Base-by-base conservation (phyloP, 2,797 vertebrate species). In the Scleropages formosus region DNA sequence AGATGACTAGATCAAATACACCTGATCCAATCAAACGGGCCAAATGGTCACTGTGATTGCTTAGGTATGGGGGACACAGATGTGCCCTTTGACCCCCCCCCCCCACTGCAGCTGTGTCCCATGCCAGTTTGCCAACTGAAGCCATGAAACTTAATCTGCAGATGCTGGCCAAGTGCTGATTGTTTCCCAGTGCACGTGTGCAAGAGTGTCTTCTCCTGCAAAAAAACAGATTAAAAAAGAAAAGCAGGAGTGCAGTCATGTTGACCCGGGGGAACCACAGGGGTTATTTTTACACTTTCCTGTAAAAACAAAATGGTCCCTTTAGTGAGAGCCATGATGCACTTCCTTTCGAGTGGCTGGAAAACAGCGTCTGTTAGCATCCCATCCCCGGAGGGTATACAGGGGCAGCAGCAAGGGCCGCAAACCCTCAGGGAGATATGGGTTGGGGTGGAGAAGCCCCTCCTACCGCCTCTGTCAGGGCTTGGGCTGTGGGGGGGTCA, bases 221-320 rank as follows among this genome's bases (percentile, higher is more conserved):
- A 39, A 68, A 64, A 20, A 76, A 74, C 70, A 78, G 53, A 65
- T 63, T 51, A 46, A 46, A 75, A 74, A 47, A 62, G 56, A 31
- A n/a, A 59, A 26, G 20, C 64, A 64, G 39, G 22, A 73, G 64
- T 58, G 78, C 68, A 75, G 75, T 68, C 60, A 65, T 75, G 77
- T 80, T 65, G 60, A 72, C 79, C 75, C 22, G 79, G 80, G 85
- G 81, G 90, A 95, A 92, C 92, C 86, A 81, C 91, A 88, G 77
- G 90, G 89, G 95, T 95, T 97, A 97, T 98, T 98, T 98, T 97
- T 96, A 93, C 91, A 91, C 93, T 95, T 98, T 97, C 96, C 95
- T 96, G 95, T 98, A 93, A 95, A 93, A 94, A 95, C 89, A 91
- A 84, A 79, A 81, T 82, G 85, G 80, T 80, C 91, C 92, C 94